These are phyloP conservation scores for Nephrotoma flavescens DNA, from an alignment of 2,888 invertebrate species.

Conservation along the genomic window DNA sequence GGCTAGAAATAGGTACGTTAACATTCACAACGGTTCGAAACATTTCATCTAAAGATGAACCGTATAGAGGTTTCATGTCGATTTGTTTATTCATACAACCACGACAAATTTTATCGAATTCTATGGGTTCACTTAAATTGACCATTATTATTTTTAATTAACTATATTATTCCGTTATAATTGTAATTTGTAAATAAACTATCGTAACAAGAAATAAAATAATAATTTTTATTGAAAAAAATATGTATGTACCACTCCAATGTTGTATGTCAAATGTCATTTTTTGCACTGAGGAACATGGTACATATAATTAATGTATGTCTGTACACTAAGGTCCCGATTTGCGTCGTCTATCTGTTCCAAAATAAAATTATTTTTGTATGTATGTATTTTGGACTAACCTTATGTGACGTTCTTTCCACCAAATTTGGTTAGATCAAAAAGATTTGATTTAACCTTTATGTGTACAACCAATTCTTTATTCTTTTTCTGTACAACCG, in stretches of 20 bases:
- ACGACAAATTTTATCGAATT: slow-evolving; percentile 32
- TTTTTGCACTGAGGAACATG: not conserved
- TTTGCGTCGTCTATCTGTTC: no score
- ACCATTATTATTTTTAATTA: not conserved
- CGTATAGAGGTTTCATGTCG: slow-evolving; percentile 35
- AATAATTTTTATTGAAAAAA: not conserved
- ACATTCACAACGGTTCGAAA: slow-evolving; percentile 31
- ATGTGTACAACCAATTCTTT: no score
- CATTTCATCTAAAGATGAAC: slow-evolving; percentile 36
- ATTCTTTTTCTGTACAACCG: no score
- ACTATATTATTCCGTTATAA: no score
- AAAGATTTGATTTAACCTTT: no score
- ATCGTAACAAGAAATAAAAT: not conserved
- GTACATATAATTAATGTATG: not conserved
- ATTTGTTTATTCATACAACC: slow-evolving; percentile 34
- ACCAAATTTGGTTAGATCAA: no score
- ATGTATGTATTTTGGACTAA: no score
- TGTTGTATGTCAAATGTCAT: not conserved
- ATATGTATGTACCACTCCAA: no score
- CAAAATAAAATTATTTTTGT: no score
- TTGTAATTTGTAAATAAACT: not conserved
- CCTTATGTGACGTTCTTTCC: no score
- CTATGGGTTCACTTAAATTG: not conserved
- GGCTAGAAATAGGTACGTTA: slow-evolving; percentile 21
- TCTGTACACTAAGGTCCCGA: no score